Conservation (phyloP, 1,140 invertebrate species). For the Heliconius eleuchia region DNA sequence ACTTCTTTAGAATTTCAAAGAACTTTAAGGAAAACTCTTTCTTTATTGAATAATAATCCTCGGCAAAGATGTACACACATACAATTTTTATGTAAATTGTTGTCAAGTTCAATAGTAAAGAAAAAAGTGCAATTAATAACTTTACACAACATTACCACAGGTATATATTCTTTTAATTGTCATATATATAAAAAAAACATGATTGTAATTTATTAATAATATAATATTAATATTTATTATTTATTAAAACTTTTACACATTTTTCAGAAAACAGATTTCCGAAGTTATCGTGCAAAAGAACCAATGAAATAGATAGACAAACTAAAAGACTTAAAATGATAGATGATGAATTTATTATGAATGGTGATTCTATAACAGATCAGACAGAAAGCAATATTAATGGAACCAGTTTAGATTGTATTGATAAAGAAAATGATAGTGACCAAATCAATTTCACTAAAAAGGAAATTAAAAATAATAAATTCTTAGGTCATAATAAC, state of each 20-base stretch:
- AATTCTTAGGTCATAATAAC: background rate
- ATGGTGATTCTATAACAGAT: background rate
- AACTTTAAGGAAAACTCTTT: conserved; percentile 39
- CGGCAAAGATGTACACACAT: conserved; percentile 50
- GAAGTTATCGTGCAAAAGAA: background rate
- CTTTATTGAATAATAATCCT: conserved; percentile 46
- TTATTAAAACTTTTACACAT: background rate
- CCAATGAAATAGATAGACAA: background rate
- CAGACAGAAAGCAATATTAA: background rate
- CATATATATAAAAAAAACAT: background rate
- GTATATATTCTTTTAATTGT: conserved; percentile 31
- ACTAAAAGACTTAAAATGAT: background rate
- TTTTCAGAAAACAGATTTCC: background rate
- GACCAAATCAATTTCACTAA: background rate
- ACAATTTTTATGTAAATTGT: conserved; percentile 47
- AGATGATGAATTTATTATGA: background rate
- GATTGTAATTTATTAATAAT: background rate
- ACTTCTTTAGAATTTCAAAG: conserved; percentile 43
- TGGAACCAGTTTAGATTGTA: background rate
- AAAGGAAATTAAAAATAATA: conserved; percentile 23
- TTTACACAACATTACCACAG: conserved; percentile 38
- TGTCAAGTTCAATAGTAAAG: conserved; percentile 40
- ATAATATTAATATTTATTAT: background rate
- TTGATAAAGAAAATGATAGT: background rate
- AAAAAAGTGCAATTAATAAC: conserved; percentile 53